Conservation (phyloP, 1,140 invertebrate species). For the Drosophila nigromelanica region DNA sequence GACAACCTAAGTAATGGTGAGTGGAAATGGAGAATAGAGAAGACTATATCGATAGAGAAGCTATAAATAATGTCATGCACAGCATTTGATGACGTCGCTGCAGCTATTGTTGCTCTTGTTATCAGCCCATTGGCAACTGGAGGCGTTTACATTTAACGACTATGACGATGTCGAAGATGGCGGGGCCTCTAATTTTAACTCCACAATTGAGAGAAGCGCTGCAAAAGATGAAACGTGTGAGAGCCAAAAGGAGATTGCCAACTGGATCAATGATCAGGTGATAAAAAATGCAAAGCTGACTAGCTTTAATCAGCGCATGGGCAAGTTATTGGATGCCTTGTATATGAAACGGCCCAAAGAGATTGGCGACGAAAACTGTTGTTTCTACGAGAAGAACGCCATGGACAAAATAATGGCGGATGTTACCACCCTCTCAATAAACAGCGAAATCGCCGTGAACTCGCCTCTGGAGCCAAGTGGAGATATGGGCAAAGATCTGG, state of each 20-base stretch:
- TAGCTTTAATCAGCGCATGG: conserved; percentile 26
- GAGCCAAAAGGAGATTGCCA: conserved; percentile 12
- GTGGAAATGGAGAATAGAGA: neutral
- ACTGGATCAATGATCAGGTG: conserved; percentile 48
- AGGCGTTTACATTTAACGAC: neutral
- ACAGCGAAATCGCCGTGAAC: neutral
- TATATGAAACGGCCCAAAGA: neutral
- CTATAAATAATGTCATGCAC: conserved; percentile 14
- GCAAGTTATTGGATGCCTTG: conserved; percentile 6
- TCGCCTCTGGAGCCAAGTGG: neutral
- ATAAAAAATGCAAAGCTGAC: conserved; percentile 22
- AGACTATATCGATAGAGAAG: neutral
- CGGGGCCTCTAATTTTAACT: too few species aligned
- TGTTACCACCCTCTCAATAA: neutral
- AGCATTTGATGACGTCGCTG: conserved; percentile 40
- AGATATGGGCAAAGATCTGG: conserved; percentile 44
- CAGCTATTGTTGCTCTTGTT: conserved; percentile 29
- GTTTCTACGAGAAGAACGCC: conserved; percentile 35
- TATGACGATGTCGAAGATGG: neutral
- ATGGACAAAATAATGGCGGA: conserved; percentile 29
- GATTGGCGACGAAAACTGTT: conserved; percentile 13
- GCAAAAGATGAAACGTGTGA: neutral
- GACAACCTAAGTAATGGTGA: conserved; percentile 30
- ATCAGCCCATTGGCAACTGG: conserved; percentile 25
- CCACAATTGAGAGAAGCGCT: too few species aligned